Percentiles rank a stretch among this genome's conserved stretches.
These are phyloP conservation scores for Acanthurus tractus DNA, from an alignment of 2,797 vertebrate genomes.

Conservation along the genomic window DNA sequence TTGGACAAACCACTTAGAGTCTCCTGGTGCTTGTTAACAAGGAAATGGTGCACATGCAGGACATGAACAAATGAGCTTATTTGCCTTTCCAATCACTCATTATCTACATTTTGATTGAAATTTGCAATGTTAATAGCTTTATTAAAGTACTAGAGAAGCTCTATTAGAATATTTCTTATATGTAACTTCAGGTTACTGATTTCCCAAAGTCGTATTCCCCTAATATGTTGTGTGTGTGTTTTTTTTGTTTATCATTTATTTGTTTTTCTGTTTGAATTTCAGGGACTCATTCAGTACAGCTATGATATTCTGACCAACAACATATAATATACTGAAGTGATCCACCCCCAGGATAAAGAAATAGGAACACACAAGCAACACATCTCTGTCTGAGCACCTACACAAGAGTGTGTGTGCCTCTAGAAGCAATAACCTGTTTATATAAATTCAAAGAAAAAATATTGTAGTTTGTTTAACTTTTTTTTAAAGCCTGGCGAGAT, in stretches of 20 bases:
- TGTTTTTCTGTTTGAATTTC: conserved; percentile 5
- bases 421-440: neutral
- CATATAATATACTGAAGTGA: conserved; percentile 39
- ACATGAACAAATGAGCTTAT: conserved; percentile 55
- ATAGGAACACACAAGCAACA: conserved; percentile 34
- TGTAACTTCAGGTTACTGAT: conserved; percentile 37
- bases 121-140: neutral
- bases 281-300: conserved; percentile 23
- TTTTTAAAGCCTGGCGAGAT: too few species aligned
- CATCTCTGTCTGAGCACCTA: conserved; percentile 8
- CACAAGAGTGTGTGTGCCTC: neutral
- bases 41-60: conserved; percentile 50
- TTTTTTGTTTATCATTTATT: too few species aligned
- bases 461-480: too few species aligned
- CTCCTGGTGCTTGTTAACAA: conserved; percentile 68
- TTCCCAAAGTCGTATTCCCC: conserved; percentile 25
- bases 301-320: conserved; percentile 48
- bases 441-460: neutral
- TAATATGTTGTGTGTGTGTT: conserved; percentile 16
- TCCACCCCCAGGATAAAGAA: conserved; percentile 25
- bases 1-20: conserved; percentile 62
- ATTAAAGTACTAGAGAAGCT: conserved; percentile 20
- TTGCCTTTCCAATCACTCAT: conserved; percentile 54
- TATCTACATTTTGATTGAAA: conserved; percentile 42
- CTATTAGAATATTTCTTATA: conserved; percentile 28